These are phyloP conservation scores for Hirudinaria manillensis DNA, from an alignment of 2,888 invertebrate genomes.

Conservation along the genomic window DNA sequence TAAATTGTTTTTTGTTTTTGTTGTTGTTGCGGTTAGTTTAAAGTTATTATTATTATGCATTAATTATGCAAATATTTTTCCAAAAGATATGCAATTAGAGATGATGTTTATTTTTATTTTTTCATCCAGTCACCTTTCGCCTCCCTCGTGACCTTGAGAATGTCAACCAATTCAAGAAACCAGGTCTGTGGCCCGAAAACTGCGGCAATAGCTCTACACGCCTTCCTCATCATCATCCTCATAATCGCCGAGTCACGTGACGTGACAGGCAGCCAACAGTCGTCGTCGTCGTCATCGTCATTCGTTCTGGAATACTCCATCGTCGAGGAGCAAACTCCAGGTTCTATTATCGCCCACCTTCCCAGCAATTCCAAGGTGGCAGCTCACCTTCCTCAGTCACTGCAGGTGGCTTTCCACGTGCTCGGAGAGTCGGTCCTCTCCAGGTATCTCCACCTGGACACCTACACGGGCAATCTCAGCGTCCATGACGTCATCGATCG, in stretches of 20 bases:
- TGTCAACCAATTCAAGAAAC: background rate
- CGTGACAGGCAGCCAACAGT: no score
- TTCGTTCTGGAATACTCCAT: constrained; percentile 23
- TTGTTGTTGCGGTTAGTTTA: no score
- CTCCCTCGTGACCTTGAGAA: background rate
- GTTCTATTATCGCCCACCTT: constrained; percentile 33
- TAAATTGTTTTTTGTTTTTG: no score
- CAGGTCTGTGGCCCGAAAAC: background rate
- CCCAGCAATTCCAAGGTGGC: constrained; percentile 24
- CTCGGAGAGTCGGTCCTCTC: constrained; percentile 25
- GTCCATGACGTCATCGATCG: constrained; percentile 34
- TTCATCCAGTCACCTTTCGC: no score
- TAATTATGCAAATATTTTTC: no score
- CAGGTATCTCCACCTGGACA: constrained; percentile 32
- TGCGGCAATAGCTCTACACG: background rate
- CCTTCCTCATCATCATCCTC: background rate
- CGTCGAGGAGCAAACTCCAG: constrained; percentile 34
- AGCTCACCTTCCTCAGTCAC: constrained; percentile 10
- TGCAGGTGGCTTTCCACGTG: constrained; percentile 25
- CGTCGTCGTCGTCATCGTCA: constrained; percentile 8
- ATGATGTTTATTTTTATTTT: no score
- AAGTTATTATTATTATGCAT: no score
- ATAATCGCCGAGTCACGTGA: no score
- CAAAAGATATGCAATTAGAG: no score
- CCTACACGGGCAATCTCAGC: constrained; percentile 27